Base-by-base conservation (phyloP, 1,140 invertebrate species). In the Nixonia krombeini region DNA sequence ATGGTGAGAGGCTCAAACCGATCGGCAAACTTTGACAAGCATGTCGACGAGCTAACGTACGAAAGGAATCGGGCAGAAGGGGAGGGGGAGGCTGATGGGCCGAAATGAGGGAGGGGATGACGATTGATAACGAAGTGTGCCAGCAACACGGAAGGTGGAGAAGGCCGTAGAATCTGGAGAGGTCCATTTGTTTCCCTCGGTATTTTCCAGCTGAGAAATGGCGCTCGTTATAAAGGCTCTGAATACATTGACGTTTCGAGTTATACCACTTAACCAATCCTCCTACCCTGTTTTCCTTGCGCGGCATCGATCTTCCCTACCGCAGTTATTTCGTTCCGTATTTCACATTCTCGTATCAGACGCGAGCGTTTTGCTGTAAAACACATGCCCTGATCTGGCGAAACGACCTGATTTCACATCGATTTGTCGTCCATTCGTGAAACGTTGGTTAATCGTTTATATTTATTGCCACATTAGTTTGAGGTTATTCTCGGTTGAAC, bases 1-100 rank as follows among this genome's bases (percentile, higher is more conserved):
- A 16, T 37, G 35, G 40, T 47, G 23, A 42, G 49, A 56, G 63
- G 59, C 46, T 52, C 56, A 40, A 69, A 75, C 74, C 70, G 57
- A 74, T 78, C 66, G 61, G 47, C 46, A 58, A 74, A 75, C 62
- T 78, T 73, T 73, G 70, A 75, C 50, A 64, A 78, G 73, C 47
- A 72, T 55, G 41, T 52, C 46, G 47, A 51, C 49, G 63, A 59
- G 21, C 44, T 52, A 49, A 44, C 42, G 26, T 23, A 44, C 50
- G 50, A 50, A 56, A 56, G 15, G 26, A 15, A 25, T 31, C 29
- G 18, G 37, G 29, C 23, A 5, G 8, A 13, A 41, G 37, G 28
- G 23, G 29, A 16, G 37, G 29, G 13, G 18, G 17, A 17, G 23
- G 18, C 25, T n/a, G 40, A 53, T 45, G 29, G 38, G 51, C 10